phyloP scores from a whole-genome alignment of 2,797 vertebrate genomes.

The Aphelocoma californica region DNA sequence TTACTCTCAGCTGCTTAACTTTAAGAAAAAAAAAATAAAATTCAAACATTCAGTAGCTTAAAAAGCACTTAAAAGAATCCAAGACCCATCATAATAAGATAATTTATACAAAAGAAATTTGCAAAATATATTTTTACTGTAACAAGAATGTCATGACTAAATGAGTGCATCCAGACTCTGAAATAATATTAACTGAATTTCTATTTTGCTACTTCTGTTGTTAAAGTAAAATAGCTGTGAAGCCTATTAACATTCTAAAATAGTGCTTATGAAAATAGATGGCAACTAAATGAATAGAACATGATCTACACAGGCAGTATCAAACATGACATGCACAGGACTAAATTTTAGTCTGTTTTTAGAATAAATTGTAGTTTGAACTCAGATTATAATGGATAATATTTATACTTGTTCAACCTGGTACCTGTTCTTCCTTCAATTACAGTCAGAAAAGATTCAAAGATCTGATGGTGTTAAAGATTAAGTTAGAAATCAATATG shows the following conservation, averaged over 20 bases:
- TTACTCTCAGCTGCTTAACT: fast-evolving
- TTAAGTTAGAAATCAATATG: background rate
- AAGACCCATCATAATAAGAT: background rate
- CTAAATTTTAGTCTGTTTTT: background rate
- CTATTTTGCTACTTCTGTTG: background rate
- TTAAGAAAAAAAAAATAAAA: background rate
- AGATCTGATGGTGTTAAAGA: background rate
- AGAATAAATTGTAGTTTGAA: background rate
- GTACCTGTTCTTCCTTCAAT: background rate
- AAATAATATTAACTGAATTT: background rate
- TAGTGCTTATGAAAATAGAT: background rate
- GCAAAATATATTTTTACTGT: background rate
- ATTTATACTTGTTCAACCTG: background rate
- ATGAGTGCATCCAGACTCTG: background rate
- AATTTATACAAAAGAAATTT: background rate
- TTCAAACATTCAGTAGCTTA: background rate
- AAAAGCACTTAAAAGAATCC: background rate
- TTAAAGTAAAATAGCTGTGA: background rate
- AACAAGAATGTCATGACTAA: background rate
- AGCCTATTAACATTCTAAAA: background rate
- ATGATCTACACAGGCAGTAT: background rate
- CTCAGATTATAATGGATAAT: background rate
- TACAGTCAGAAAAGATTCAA: background rate
- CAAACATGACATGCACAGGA: background rate
- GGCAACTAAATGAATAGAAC: background rate